Evolutionary conservation across 1,140 invertebrate genomes (phyloP).

Genomic region (Meloidogyne chitwoodi): DNA sequence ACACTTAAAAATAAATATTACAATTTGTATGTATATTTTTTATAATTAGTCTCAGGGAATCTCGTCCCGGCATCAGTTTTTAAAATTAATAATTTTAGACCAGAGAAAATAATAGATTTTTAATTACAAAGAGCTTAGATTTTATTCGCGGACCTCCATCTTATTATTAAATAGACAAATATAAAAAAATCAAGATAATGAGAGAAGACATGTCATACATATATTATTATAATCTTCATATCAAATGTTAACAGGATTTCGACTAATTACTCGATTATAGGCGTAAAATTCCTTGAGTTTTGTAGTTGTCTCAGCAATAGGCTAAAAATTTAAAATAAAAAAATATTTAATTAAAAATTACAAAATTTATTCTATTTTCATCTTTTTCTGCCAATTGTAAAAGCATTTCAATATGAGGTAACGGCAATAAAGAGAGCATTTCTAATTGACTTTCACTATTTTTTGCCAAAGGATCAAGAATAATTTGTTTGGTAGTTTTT

Average conservation of each 20-base stretch:
- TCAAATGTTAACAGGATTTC: not conserved
- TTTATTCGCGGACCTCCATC: no score
- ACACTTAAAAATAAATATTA: no score
- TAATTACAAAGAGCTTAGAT: no score
- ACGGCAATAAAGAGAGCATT: conserved; percentile 29
- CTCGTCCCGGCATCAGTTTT: no score
- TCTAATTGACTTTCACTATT: not conserved
- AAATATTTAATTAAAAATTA: conserved; percentile 7
- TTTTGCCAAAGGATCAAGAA: conserved; percentile 6
- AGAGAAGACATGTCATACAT: no score
- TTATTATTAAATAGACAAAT: no score
- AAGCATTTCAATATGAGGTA: conserved; percentile 26
- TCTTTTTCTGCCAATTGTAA: conserved; percentile 29
- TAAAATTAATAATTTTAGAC: no score
- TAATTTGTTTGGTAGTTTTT: not conserved
- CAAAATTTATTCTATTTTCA: conserved; percentile 12
- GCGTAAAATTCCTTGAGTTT: conserved; percentile 19
- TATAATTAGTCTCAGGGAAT: no score
- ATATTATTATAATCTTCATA: no score
- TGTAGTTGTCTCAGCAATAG: conserved; percentile 21
- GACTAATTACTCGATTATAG: not conserved
- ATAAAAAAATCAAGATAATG: no score
- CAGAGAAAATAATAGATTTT: no score
- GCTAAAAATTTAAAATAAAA: conserved; percentile 11
- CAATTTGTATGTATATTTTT: no score